Base-by-base conservation (phyloP, 2,113 vertebrate species). In the Ursus arctos region DNA sequence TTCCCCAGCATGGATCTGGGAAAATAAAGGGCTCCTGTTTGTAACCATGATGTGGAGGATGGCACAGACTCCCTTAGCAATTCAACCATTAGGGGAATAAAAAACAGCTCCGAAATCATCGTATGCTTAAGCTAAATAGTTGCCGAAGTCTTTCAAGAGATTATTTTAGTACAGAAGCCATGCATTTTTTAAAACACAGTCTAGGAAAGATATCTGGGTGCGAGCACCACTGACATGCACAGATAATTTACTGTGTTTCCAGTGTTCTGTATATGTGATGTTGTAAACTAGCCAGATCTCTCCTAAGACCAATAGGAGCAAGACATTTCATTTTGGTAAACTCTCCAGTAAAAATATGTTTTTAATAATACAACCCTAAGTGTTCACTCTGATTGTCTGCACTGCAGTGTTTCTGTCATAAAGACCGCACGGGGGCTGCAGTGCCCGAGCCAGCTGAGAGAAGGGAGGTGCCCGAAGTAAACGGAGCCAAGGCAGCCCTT, bases 341-440 rank as follows among this genome's bases (percentile, higher is more conserved):
- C 28, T 95, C 51, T 96, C 59, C 18, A 24, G 94, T 55, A 36
- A 80, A 95, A 98, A 84, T 36, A 97, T 82, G 94, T 40, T 28
- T 4, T 53, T 93, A 94, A 98, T 51, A 97, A 93, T 8, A 24
- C 67, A 69, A 53, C 10, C 5, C 43, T 19, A 26, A 85, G 85
- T 33, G 24, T 53, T 18, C 31, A 47, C 18, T 72, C 15, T 28
- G 93, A 47, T 65, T 16, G 28, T 86, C 3, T 12, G 22, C 36
- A 4, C 69, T 67, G 63, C 1, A 19, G 83, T 33, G 18, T 79
- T 84, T 90, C 87, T 1, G 0, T 28, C 84, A 9, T 36, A 57
- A 84, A 95, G n/a, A 0, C 5, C 21, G 26, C 19, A 5, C n/a
- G 85, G 33, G 59, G 43, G 1, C 8, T 40, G 95, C 51, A 1